A percentile compares a stretch with the other conserved stretches of the same genome.
Conservation (phyloP, 30 jellyfish, hydroid and myxozoan genomes). For the Clytia hemisphaerica region DNA sequence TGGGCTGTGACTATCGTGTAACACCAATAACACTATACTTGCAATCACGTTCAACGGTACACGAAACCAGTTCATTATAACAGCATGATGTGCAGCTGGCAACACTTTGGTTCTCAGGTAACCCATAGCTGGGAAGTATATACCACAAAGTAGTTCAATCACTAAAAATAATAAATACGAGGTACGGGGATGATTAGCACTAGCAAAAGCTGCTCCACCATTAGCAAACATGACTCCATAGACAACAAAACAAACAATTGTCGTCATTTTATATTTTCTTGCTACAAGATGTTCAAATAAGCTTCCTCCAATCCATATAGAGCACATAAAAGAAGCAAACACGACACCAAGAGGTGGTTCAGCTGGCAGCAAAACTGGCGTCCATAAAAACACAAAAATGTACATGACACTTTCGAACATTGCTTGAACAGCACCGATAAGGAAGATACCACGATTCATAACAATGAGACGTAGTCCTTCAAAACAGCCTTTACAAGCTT, state of each 20-base stretch:
- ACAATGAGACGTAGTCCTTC: slow-evolving; percentile 67
- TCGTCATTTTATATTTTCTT: slow-evolving; percentile 33
- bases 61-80: slow-evolving; percentile 84
- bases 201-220: slow-evolving; percentile 67
- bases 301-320: slow-evolving; percentile 78
- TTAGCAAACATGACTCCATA: slow-evolving; percentile 77
- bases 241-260: slow-evolving; percentile 40
- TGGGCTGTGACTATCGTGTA: slow-evolving; percentile 88
- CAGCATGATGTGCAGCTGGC: slow-evolving; percentile 75
- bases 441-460: slow-evolving; percentile 41
- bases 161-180: slow-evolving; percentile 60
- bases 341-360: slow-evolving; percentile 92
- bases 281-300: slow-evolving; percentile 28
- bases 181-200: slow-evolving; percentile 82
- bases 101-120: slow-evolving; percentile 47
- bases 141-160: slow-evolving; percentile 76
- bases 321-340: slow-evolving; percentile 83
- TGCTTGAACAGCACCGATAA: slow-evolving; percentile 87
- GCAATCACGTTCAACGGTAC: slow-evolving; percentile 89
- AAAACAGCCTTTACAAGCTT: slow-evolving; percentile 60
- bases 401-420: slow-evolving; percentile 96
- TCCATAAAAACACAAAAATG: slow-evolving; percentile 90
- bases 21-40: slow-evolving; percentile 54
- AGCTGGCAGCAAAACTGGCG: slow-evolving; percentile 89
- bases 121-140: slow-evolving; percentile 88